Evolutionary conservation across 2,113 vertebrate species (phyloP).

Genomic region (Muntiacus muntjak): DNA sequence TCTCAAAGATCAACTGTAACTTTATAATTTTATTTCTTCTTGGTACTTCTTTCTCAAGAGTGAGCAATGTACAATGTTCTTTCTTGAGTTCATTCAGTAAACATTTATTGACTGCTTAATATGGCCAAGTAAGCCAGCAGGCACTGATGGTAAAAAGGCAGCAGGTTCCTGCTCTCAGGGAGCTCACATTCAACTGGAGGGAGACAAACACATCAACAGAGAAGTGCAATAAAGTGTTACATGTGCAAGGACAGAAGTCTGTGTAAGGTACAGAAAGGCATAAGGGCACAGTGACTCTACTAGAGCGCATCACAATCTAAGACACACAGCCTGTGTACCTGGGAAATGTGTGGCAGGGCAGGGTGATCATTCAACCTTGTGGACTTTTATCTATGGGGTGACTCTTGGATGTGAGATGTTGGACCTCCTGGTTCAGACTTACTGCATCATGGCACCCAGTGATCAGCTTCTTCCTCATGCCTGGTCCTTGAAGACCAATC

Average conservation of each 20-base stretch:
- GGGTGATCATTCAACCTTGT: not conserved
- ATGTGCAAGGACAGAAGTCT: not conserved
- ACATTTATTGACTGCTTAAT: not conserved
- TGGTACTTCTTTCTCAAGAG: not conserved
- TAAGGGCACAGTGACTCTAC: not conserved
- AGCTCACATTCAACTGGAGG: not conserved
- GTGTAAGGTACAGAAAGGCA: not conserved
- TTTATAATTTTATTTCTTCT: not conserved
- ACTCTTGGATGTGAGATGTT: not conserved
- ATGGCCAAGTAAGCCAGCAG: not conserved
- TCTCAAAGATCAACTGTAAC: not conserved
- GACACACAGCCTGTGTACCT: not conserved
- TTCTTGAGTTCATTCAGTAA: not conserved
- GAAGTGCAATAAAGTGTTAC: not conserved
- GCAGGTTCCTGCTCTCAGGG: not conserved
- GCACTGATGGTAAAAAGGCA: not conserved
- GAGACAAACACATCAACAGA: not conserved
- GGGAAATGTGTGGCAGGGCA: not conserved
- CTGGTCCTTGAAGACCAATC: not conserved
- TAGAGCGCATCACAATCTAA: accelerated
- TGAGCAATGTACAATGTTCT: not conserved
- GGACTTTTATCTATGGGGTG: not conserved
- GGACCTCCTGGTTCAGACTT: not conserved
- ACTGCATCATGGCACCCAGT: not conserved
- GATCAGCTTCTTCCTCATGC: not conserved